Base-by-base conservation (phyloP, 1,140 invertebrate genomes). In the Papilio helenus region DNA sequence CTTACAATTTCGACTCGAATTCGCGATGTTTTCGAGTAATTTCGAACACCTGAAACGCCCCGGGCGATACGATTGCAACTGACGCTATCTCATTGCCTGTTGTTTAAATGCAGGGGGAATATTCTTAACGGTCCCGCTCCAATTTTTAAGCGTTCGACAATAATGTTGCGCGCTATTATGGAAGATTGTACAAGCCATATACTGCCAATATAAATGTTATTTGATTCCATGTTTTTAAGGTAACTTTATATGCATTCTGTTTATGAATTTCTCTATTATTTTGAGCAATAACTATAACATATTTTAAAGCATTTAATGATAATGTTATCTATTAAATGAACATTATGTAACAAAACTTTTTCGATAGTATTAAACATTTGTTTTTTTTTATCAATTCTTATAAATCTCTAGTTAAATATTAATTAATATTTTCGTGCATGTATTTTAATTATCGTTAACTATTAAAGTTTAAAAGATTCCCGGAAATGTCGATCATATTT, bases 61-160 rank as follows among this genome's bases (percentile, higher is more conserved):
- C 55, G 4, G 80, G 84, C 84, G n/a, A 85, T 29, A 55, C 82
- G 84, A 87, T 84, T 84, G 84, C 84, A 58, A 81, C 77, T 84
- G 85, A 85, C 82, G 81, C 81, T 84, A 84, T 85, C 84, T 80
- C 80, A 76, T 79, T 80, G 79, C 79, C 72, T 80, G 73, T 78
- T 72, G 49, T 84, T 83, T 84, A 82, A 85, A 85, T 86, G 80
- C 83, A 82, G 79, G 68, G 73, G 65, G 18, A 51, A 46, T 76
- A 82, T 83, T 85, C 83, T 80, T 82, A 80, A 81, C 81, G 58
- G 34, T 80, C 79, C 78, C 79, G 79, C 71, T 51, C 79, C 49
- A 44, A 61, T 76, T 82, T 80, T 85, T 79, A 81, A 58, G 49
- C 74, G 46, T 74, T 51, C 46, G 46, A 74, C 44, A 51, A 65